Conservation (phyloP, 2,888 invertebrate genomes). For the Branchinecta sandiegonensis region DNA sequence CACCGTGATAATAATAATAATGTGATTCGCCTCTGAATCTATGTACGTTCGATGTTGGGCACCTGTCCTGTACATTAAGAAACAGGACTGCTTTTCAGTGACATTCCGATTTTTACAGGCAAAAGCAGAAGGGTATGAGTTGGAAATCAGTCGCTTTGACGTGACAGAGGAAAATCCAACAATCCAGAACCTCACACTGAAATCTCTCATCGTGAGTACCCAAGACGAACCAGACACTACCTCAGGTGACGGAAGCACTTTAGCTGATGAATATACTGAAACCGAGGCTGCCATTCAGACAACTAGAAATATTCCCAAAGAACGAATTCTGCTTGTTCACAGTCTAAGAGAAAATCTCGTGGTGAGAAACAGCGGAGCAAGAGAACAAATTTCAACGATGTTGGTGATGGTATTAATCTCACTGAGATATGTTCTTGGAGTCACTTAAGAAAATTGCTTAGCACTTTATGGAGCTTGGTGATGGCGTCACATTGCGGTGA, state of each 20-base stretch:
- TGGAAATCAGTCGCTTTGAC: neutral
- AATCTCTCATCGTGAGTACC: neutral
- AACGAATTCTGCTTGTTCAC: constrained; percentile 6
- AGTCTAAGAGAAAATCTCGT: neutral
- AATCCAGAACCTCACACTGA: neutral
- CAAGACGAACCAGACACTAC: neutral
- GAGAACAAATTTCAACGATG: no score
- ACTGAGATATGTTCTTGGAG: no score
- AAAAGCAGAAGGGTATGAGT: constrained; percentile 5
- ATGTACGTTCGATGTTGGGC: no score
- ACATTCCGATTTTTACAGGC: neutral
- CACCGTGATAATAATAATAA: no score
- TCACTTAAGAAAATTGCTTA: no score
- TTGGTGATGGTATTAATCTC: no score
- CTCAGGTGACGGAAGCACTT: neutral
- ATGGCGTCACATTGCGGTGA: no score
- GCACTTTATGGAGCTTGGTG: no score
- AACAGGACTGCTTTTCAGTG: no score
- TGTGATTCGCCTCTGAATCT: no score
- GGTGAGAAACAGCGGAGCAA: no score
- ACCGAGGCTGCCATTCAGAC: neutral
- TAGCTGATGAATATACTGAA: neutral
- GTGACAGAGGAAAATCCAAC: neutral
- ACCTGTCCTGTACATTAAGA: no score
- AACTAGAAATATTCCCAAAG: neutral